These are phyloP conservation scores for Ostrea edulis DNA, from an alignment of 1,140 invertebrate species.

Conservation along the genomic window DNA sequence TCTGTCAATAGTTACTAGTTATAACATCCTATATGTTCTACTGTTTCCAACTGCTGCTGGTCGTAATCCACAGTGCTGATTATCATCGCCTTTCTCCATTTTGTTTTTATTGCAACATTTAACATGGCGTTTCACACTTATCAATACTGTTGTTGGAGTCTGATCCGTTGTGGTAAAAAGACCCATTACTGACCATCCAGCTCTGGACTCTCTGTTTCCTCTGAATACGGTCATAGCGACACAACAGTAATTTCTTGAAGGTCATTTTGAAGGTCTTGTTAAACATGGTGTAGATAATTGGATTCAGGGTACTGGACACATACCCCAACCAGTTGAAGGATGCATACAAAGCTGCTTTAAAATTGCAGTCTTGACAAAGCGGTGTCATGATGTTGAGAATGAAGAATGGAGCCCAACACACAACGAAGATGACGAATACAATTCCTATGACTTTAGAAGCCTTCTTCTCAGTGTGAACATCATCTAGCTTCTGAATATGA, in stretches of 20 bases:
- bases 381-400: conserved; percentile 76
- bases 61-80: too few species aligned
- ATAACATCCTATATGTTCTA: too few species aligned
- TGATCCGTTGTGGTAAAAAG: conserved; percentile 43
- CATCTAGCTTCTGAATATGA: conserved; percentile 51
- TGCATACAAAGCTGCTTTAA: conserved; percentile 70
- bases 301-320: conserved; percentile 78
- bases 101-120: background rate
- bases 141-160: conserved; percentile 53
- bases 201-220: conserved; percentile 55
- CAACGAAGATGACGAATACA: conserved; percentile 78
- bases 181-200: conserved; percentile 50
- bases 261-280: conserved; percentile 78
- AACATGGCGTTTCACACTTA: conserved; percentile 51
- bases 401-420: conserved; percentile 80
- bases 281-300: conserved; percentile 80
- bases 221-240: conserved; percentile 69
- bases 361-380: conserved; percentile 81
- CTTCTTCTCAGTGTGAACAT: conserved; percentile 90
- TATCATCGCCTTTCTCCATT: too few species aligned
- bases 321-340: conserved; percentile 79
- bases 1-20: too few species aligned
- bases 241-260: conserved; percentile 76
- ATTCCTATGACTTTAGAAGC: conserved; percentile 85
- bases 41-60: too few species aligned